Conservation (phyloP, 1,140 invertebrate species). For the Cydia pomonella region DNA sequence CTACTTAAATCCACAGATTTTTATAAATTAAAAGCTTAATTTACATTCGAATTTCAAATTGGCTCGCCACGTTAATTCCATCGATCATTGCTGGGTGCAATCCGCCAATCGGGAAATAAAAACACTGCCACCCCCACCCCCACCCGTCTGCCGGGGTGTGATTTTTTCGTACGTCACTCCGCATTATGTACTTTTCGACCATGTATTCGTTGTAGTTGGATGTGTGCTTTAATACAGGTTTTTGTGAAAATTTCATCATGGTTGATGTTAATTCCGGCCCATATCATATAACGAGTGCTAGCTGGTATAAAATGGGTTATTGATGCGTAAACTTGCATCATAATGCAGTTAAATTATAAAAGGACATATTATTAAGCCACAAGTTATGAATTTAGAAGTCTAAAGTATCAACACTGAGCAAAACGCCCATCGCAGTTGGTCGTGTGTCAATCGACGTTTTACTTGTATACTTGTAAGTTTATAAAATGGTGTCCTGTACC, state of each 20-base stretch:
- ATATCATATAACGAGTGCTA: too few relatives aligned
- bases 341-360: too few relatives aligned
- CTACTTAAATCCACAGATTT: background rate
- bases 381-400: too few relatives aligned
- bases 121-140: slow-evolving; percentile 69
- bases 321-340: too few relatives aligned
- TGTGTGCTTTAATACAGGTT: slow-evolving; percentile 8
- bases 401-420: too few relatives aligned
- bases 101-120: slow-evolving; percentile 79
- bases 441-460: too few relatives aligned
- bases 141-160: slow-evolving; percentile 51
- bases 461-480: too few relatives aligned
- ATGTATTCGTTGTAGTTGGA: slow-evolving; percentile 40
- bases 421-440: too few relatives aligned
- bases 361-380: too few relatives aligned
- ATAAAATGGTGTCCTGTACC: too few relatives aligned
- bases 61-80: slow-evolving; percentile 73
- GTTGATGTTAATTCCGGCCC: too few relatives aligned
- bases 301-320: too few relatives aligned
- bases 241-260: background rate
- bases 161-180: slow-evolving; percentile 75
- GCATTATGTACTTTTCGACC: slow-evolving; percentile 44
- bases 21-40: slow-evolving; percentile 10
- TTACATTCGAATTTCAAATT: slow-evolving; percentile 64
- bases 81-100: slow-evolving; percentile 79